Evolutionary conservation across 2,888 invertebrate species (phyloP), one percentile per base, ranked within the genome.

Genomic region (Sminthurides aquaticus): DNA sequence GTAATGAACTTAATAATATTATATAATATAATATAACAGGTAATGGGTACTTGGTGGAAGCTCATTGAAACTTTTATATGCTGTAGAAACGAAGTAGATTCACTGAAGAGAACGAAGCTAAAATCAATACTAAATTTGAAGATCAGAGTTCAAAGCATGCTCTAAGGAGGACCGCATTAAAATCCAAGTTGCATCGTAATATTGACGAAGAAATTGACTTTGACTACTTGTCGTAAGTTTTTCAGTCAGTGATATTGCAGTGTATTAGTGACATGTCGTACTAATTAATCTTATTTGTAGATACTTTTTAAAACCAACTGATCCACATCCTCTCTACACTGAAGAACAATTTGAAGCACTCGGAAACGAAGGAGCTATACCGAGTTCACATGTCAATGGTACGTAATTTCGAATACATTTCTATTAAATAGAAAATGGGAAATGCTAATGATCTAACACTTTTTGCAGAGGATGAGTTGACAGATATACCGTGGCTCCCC

Each of bases 81-180:
- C 52, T 54, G n/a, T 24, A 68, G 62, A 71, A 68, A 25, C 62
- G 66, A 15, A 66, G 69, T 57, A 29, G 57, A 34, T 69, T 65
- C 48, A 67, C 71, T 48, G 72, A 69, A 29, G 65, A 69, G 25
- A 67, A 68, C 52, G 68, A 70, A 2, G 3, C 63, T 1, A 72
- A 72, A 61, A 20, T 72, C 18, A 65, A 65, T 24, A 68, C 69
- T 8, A 57, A 61, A 1, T 62, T 72, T 57, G 72, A 71, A 49
- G 69, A 69, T 27, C 68, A 72, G 59, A 71, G 68, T 49, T 65
- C 67, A n/a, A 72, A 70, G 54, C 67, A 62, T 62, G 72, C 66
- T 1, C 65, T 62, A 8, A 60, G 72, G 1, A 56, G 72, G 8
- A 60, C 62, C n/a, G 49, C 64, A 1, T 34, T 72, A 5, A 71